Conservation (phyloP, 2,113 vertebrate genomes). For the human region GRCh38 chr4:168572501-168573000, state of each 20-base stretch:
- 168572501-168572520: not conserved
- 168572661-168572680: not conserved
- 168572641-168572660: not conserved
- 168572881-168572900: not conserved
- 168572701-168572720: not conserved
- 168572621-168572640: not conserved
- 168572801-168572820: not conserved
- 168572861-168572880: not conserved
- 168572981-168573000: not conserved
- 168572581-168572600: not conserved
- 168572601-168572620: not conserved
- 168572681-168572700: too few relatives aligned
- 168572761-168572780: not conserved
- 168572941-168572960: not conserved
- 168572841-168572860: not conserved
- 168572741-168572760: fast-evolving
- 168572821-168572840: not conserved
- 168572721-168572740: not conserved
- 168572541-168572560: not conserved
- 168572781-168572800: not conserved
- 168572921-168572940: too few relatives aligned
- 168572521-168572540: not conserved
- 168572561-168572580: not conserved
- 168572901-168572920: not conserved
- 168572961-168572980: not conserved